Percentiles rank a stretch among this genome's conserved stretches.
Conservation (phyloP, 2,797 vertebrate species). For the Rhinoraja longicauda region DNA sequence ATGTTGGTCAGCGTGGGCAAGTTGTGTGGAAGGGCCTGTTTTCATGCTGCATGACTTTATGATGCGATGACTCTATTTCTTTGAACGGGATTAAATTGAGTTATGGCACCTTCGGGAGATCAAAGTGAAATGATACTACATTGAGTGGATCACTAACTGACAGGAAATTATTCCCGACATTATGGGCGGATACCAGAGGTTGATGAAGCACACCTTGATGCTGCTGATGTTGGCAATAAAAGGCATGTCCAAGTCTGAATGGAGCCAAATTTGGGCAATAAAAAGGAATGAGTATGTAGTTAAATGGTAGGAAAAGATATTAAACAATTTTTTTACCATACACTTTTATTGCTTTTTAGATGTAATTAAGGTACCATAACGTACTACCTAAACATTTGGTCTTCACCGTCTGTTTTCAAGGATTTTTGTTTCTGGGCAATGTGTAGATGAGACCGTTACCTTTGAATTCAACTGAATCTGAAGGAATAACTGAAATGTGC, state of each 20-base stretch:
- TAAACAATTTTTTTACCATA: background rate
- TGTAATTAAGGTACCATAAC: background rate
- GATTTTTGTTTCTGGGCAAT: background rate
- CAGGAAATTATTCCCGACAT: background rate
- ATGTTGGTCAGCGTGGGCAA: too few relatives aligned
- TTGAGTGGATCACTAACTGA: background rate
- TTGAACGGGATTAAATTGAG: background rate
- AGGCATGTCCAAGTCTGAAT: background rate
- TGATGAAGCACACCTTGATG: background rate
- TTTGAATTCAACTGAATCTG: background rate
- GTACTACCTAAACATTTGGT: background rate
- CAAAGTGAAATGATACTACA: background rate
- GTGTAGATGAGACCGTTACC: background rate
- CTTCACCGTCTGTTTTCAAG: background rate
- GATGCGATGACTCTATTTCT: background rate
- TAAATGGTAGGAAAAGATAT: background rate
- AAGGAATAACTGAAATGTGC: background rate
- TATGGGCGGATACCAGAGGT: background rate
- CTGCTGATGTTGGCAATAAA: background rate
- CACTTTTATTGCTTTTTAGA: background rate
- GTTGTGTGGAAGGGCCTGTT: too few relatives aligned
- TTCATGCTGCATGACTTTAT: too few relatives aligned
- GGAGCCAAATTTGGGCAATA: background rate
- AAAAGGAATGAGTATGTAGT: background rate
- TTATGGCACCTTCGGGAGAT: constrained; percentile 4